Percentiles rank a stretch among this genome's conserved stretches.
Conservation (phyloP, 37 sponge, comb jelly and placozoan species). For the Halisarca cf. caerulea region DNA sequence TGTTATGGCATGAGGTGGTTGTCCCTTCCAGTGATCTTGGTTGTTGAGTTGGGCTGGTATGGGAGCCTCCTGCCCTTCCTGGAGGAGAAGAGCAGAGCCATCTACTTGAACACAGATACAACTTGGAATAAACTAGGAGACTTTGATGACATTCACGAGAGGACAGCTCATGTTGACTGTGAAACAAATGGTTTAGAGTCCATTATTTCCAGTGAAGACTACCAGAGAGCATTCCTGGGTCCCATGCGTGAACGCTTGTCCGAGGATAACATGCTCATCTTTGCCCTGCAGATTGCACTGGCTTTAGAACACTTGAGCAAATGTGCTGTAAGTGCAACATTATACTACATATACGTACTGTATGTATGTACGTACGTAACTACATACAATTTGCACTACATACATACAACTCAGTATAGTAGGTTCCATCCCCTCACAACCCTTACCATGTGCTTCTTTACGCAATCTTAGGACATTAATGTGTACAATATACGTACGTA, state of each 20-base stretch:
- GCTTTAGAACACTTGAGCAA: not conserved
- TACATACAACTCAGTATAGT: too few species aligned
- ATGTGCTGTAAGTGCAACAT: not conserved
- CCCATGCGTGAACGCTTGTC: not conserved
- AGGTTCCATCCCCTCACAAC: not conserved
- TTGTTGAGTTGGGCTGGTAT: conserved; percentile 9
- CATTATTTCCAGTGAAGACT: not conserved
- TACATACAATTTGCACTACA: too few species aligned
- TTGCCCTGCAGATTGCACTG: not conserved
- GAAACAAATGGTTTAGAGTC: not conserved
- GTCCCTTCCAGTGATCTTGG: not conserved
- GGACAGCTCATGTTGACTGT: not conserved
- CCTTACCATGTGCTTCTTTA: too few species aligned
- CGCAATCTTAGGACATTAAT: too few species aligned
- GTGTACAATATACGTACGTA: too few species aligned
- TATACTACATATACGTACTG: too few species aligned
- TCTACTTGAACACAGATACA: not conserved
- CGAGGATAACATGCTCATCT: not conserved
- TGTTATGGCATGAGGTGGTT: too few species aligned
- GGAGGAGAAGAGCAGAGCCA: not conserved
- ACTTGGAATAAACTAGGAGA: not conserved
- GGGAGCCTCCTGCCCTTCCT: not conserved
- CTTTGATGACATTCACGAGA: not conserved
- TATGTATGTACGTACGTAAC: too few species aligned
- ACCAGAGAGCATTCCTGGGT: not conserved